Conservation (phyloP, 2,888 invertebrate species). For the Orthosia gothica region DNA sequence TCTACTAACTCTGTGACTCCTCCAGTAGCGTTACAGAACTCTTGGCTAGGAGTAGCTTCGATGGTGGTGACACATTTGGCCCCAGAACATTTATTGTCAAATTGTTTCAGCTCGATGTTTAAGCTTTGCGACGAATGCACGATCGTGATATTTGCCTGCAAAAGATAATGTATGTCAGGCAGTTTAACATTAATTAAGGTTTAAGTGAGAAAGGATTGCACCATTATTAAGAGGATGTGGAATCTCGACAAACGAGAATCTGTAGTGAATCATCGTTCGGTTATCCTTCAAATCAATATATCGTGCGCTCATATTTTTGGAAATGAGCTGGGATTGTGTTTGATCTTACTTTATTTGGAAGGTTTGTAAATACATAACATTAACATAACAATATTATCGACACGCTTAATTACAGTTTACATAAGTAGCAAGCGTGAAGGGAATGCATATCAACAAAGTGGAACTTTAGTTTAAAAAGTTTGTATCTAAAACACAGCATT, state of each 20-base stretch:
- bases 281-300: constrained; percentile 14
- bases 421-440: background rate
- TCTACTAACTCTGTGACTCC: constrained; percentile 71
- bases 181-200: constrained; percentile 27
- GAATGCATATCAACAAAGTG: constrained; percentile 12
- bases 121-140: constrained; percentile 73
- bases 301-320: background rate
- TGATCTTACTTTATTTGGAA: constrained; percentile 3
- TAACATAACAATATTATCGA: background rate
- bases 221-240: constrained; percentile 31
- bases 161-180: constrained; percentile 22
- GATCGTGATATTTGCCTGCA: constrained; percentile 48
- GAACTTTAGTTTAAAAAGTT: background rate
- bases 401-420: background rate
- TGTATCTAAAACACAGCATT: constrained; percentile 16
- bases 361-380: constrained; percentile 7
- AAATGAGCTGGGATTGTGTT: background rate
- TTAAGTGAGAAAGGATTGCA: constrained; percentile 18
- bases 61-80: constrained; percentile 69
- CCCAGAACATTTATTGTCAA: constrained; percentile 56
- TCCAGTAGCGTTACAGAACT: constrained; percentile 76
- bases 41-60: constrained; percentile 58
- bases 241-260: constrained; percentile 16
- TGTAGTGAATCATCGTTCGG: constrained; percentile 19
- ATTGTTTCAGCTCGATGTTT: constrained; percentile 60